phyloP scores from a whole-genome alignment of 2,888 invertebrate genomes.

The Melieria crassipennis region DNA sequence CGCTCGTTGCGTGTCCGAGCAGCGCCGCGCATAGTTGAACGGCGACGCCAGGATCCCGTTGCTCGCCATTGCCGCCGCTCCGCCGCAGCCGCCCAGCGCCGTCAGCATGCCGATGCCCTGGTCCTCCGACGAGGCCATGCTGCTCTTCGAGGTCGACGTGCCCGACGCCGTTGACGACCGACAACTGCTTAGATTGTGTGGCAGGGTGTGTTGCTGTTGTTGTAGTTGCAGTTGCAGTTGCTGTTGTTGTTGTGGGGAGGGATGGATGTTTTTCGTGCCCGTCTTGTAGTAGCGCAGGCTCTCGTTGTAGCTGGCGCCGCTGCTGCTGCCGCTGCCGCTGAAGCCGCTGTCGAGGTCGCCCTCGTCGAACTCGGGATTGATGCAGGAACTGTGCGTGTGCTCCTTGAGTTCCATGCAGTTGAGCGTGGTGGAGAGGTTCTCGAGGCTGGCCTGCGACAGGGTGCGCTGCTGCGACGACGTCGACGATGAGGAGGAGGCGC shows the following conservation, averaged over 20 bases:
- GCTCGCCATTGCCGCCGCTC: slow-evolving; percentile 31
- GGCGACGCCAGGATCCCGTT: slow-evolving; percentile 52
- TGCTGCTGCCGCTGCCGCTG: slow-evolving; percentile 74
- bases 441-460: slow-evolving; percentile 62
- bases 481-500: slow-evolving; percentile 55
- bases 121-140: slow-evolving; percentile 64
- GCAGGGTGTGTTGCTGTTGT: slow-evolving; percentile 47
- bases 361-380: slow-evolving; percentile 65
- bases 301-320: slow-evolving; percentile 83
- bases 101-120: slow-evolving; percentile 24
- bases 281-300: slow-evolving; percentile 71
- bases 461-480: slow-evolving; percentile 52
- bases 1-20: slow-evolving; percentile 62
- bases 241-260: slow-evolving; percentile 9
- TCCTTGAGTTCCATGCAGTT: slow-evolving; percentile 66
- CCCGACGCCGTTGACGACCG: slow-evolving; percentile 64
- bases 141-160: slow-evolving; percentile 65
- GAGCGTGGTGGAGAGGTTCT: slow-evolving; percentile 63
- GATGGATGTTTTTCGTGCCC: slow-evolving; percentile 40
- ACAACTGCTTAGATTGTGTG: slow-evolving; percentile 63
- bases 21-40: slow-evolving; percentile 60
- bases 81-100: neutral
- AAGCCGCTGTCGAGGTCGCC: slow-evolving; percentile 83
- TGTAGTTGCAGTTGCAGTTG: slow-evolving; percentile 11
- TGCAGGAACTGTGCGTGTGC: slow-evolving; percentile 61